Conservation (phyloP, 2,888 invertebrate species). For the Phytoseiulus persimilis region DNA sequence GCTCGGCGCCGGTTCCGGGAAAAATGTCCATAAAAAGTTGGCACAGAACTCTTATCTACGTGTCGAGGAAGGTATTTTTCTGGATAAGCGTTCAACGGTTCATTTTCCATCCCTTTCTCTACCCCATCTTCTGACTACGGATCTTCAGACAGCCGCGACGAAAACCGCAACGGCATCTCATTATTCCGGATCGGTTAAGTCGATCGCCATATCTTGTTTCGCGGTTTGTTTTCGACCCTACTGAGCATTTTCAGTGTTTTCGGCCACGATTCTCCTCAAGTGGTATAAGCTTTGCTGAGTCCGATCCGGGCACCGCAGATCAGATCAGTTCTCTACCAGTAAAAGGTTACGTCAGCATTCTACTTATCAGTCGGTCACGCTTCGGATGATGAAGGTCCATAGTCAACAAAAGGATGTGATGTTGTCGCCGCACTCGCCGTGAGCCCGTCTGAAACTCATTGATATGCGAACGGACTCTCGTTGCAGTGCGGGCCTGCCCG, state of each 20-base stretch:
- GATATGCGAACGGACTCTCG: background rate
- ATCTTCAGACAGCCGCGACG: background rate
- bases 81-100: background rate
- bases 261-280: background rate
- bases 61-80: background rate
- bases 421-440: background rate
- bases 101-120: background rate
- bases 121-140: background rate
- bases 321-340: background rate
- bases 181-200: background rate
- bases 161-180: background rate
- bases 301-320: background rate
- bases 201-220: background rate
- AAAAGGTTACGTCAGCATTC: background rate
- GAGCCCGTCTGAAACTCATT: background rate
- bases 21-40: background rate
- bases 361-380: background rate
- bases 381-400: background rate
- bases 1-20: background rate
- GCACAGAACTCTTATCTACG: background rate
- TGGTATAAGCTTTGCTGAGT: too few species aligned
- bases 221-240: too few species aligned
- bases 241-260: too few species aligned
- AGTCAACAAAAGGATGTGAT: background rate
- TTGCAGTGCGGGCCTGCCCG: background rate